These are phyloP conservation scores for Timandra comae DNA, from an alignment of 2,888 invertebrate genomes.

Conservation along the genomic window DNA sequence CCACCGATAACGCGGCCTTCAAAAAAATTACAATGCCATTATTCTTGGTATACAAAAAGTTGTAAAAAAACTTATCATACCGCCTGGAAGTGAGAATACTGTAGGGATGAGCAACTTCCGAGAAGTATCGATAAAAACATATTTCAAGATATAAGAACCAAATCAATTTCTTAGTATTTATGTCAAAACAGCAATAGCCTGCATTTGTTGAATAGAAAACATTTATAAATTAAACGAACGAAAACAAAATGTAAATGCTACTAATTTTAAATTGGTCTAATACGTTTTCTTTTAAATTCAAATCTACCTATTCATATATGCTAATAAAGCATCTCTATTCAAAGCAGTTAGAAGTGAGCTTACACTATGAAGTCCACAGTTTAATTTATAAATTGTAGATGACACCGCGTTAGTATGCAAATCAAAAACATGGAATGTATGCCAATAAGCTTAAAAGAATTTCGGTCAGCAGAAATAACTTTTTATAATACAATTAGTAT, in stretches of 20 bases:
- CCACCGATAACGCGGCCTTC: constrained; percentile 39
- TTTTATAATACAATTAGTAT: too few species aligned
- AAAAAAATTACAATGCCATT: constrained; percentile 48
- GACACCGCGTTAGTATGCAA: too few species aligned
- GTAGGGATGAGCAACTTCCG: constrained; percentile 24
- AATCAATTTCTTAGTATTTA: too few species aligned
- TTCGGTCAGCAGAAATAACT: too few species aligned
- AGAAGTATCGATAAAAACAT: constrained; percentile 18
- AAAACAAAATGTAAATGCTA: constrained; percentile 2
- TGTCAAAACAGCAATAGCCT: constrained; percentile 1
- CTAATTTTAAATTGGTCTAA: constrained; percentile 1
- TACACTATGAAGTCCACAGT: too few species aligned
- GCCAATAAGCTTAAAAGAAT: too few species aligned
- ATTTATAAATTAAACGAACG: not conserved
- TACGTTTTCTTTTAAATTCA: not conserved
- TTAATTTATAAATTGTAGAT: too few species aligned
- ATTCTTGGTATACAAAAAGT: constrained; percentile 33
- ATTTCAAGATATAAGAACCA: too few species aligned
- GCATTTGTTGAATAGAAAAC: not conserved
- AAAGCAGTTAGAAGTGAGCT: too few species aligned
- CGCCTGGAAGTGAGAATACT: constrained; percentile 39
- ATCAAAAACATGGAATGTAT: too few species aligned
- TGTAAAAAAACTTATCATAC: constrained; percentile 38
- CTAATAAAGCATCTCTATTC: too few species aligned
- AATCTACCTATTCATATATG: not conserved